phyloP scores from a whole-genome alignment of 1,140 invertebrate genomes.

The Sinella curviseta region DNA sequence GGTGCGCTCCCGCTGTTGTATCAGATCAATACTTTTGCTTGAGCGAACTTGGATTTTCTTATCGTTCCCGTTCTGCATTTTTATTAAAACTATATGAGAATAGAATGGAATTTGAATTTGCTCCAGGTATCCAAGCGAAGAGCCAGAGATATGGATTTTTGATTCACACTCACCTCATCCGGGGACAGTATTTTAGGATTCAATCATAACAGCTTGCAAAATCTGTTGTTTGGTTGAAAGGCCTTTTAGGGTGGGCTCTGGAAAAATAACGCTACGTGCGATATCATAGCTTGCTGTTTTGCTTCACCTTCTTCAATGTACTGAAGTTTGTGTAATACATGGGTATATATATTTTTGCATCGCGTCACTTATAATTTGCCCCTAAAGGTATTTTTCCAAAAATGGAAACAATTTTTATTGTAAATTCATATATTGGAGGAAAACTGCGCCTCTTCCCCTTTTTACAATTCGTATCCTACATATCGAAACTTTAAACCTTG shows the following conservation, averaged over 20 bases:
- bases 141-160: background rate
- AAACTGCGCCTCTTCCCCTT: background rate
- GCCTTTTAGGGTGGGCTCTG: no score
- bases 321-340: background rate
- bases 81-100: background rate
- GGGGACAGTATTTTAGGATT: background rate
- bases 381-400: background rate
- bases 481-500: no score
- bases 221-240: background rate
- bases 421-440: background rate
- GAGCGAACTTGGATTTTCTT: background rate
- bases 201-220: background rate
- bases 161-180: background rate
- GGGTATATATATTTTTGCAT: no score
- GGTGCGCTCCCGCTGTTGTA: background rate
- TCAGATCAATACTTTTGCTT: background rate
- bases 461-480: no score
- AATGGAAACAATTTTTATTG: background rate
- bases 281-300: no score
- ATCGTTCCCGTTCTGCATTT: background rate
- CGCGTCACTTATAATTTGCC: background rate
- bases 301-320: background rate
- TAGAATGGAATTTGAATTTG: background rate
- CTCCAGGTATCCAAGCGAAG: no score
- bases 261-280: no score